phyloP scores from a whole-genome alignment of 1,140 invertebrate genomes.

The Aphelinus certus region DNA sequence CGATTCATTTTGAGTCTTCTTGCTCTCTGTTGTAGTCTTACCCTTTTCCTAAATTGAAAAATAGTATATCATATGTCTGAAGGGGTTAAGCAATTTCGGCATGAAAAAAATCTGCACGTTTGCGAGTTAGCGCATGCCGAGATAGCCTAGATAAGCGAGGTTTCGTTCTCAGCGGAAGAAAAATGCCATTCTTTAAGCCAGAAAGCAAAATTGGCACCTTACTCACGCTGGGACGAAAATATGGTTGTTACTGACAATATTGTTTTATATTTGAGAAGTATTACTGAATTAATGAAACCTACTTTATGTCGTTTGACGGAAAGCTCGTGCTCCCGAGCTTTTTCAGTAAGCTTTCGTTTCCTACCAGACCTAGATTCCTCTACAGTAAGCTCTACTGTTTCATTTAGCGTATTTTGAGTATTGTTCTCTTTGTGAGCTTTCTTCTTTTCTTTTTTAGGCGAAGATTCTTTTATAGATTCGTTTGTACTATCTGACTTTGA shows the following conservation, averaged over 20 bases:
- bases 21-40: slow-evolving; percentile 24
- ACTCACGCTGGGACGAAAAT: too few relatives aligned
- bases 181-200: too few relatives aligned
- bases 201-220: too few relatives aligned
- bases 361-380: slow-evolving; percentile 61
- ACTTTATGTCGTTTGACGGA: slow-evolving; percentile 45
- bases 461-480: slow-evolving; percentile 34
- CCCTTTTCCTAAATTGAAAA: background rate
- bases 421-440: slow-evolving; percentile 34
- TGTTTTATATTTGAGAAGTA: too few relatives aligned
- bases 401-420: slow-evolving; percentile 27
- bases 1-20: background rate
- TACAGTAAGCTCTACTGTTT: slow-evolving; percentile 30
- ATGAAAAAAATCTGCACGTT: too few relatives aligned
- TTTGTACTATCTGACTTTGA: slow-evolving; percentile 16
- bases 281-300: too few relatives aligned
- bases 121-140: too few relatives aligned
- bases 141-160: too few relatives aligned
- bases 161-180: too few relatives aligned
- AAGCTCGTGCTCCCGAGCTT: slow-evolving; percentile 60
- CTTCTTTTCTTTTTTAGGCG: slow-evolving; percentile 33
- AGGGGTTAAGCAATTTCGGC: too few relatives aligned
- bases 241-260: too few relatives aligned
- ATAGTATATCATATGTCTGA: too few relatives aligned
- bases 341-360: slow-evolving; percentile 62